Base-by-base conservation (phyloP, 1,140 invertebrate genomes). In the Scaptodrosophila lebanonensis region DNA sequence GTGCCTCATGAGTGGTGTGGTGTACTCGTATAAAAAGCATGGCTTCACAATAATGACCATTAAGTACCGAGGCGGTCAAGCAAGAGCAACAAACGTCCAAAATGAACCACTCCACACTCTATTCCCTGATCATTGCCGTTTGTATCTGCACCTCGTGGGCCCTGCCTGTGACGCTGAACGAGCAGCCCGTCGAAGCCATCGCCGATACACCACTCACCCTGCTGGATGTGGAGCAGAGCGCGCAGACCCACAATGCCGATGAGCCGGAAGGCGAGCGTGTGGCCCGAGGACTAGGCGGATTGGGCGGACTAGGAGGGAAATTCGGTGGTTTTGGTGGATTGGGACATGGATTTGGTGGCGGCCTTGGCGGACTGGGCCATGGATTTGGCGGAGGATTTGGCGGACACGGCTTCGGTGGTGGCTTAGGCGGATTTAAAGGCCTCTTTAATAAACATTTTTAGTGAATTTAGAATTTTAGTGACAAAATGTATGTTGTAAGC, bases 351-450 rank as follows among this genome's bases (percentile, higher is more conserved):
- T 39, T 39, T 13, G 38, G 38, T 16, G 38, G 64, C 2, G 62
- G 63, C 32, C 48, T 68, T 0, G 65, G 65, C 22, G 64, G 65
- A 5, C 8, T 69, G 7, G 33, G 33, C 4, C 45, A 38, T 35
- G 38, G 38, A 2, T 39, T 39, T 13, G 38, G 38, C 38, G 38
- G 38, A 5, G 38, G 38, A 9, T 39, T 39, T 12, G 60, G 62
- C 11, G 68, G 67, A 6, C 39, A 56, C 25, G 49, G 57, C 7
- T 52, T 64, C 36, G 60, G 60, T 12, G 49, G 61, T 11, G 64
- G 72, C n/a, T 71, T 76, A 11, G 71, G 71, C 9, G 71, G 63
- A 6, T 73, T 77, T 45, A 79, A 82, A 16, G 63, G 75, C 9
- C 38, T 79, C 0, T 82, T 79, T 50, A 60, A 57, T 53, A 79